phyloP scores from a whole-genome alignment of 2,797 vertebrate genomes.

The Pteronotus mesoamericanus region DNA sequence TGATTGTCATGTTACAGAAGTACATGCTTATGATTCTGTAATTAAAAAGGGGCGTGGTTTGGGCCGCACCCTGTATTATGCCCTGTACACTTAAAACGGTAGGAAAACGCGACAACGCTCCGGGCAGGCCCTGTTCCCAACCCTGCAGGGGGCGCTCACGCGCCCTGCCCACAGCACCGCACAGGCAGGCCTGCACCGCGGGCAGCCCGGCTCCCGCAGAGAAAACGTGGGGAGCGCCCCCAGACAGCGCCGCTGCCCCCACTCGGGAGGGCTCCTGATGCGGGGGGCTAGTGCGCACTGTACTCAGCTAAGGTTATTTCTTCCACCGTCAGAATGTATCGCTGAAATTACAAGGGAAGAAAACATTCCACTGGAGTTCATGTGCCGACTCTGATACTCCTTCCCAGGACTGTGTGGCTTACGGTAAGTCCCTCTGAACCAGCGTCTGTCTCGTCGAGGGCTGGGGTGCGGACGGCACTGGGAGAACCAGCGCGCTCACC shows the following conservation, averaged over 20 bases:
- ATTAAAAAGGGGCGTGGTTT: too few relatives aligned
- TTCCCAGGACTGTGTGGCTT: not conserved
- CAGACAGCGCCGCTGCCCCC: not conserved
- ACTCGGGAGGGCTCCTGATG: too few relatives aligned
- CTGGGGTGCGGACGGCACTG: fast-evolving
- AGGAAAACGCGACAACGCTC: not conserved
- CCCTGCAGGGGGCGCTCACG: not conserved
- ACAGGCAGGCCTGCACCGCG: not conserved
- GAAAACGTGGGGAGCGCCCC: too few relatives aligned
- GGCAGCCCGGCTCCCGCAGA: not conserved
- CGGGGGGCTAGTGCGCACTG: not conserved
- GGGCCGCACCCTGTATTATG: too few relatives aligned
- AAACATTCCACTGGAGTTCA: not conserved
- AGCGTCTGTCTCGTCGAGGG: not conserved
- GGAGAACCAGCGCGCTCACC: fast-evolving
- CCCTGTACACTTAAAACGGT: too few relatives aligned
- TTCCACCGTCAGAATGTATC: fast-evolving
- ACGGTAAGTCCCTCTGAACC: not conserved
- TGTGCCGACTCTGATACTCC: not conserved
- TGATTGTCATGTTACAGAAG: too few relatives aligned
- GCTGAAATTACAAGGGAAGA: not conserved
- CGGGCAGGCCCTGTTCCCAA: not conserved
- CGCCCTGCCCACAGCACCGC: not conserved
- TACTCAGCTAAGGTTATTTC: not conserved
- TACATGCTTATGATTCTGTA: too few relatives aligned